These are phyloP conservation scores for Solen grandis DNA, from an alignment of 1,140 invertebrate genomes.

Conservation along the genomic window DNA sequence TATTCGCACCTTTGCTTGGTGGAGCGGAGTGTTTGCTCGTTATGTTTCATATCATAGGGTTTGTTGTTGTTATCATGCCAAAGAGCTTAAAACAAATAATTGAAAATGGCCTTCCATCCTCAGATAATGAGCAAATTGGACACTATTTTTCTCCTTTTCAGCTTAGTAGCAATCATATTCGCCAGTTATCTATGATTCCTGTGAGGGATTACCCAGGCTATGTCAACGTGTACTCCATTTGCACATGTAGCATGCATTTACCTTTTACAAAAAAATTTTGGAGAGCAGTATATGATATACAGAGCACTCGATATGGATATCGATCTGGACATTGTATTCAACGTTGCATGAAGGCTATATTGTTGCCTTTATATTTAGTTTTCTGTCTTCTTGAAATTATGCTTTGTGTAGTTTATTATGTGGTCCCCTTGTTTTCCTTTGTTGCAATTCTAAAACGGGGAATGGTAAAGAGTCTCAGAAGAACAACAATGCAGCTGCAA, in stretches of 20 bases:
- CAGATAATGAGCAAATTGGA: neutral
- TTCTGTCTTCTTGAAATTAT: constrained; percentile 10
- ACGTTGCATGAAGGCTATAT: neutral
- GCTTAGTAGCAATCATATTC: constrained; percentile 6
- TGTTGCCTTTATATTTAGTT: neutral
- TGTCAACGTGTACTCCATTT: neutral
- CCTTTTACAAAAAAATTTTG: constrained; percentile 19
- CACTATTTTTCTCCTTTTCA: constrained; percentile 37
- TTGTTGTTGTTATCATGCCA: constrained; percentile 1
- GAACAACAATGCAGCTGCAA: neutral
- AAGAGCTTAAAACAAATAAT: constrained; percentile 13
- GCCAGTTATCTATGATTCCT: neutral
- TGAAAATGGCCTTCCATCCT: neutral
- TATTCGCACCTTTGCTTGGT: constrained; percentile 11
- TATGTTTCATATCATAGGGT: neutral
- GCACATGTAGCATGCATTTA: constrained; percentile 20
- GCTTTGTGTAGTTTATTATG: constrained; percentile 6
- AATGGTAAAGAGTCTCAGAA: neutral
- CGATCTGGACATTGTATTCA: neutral
- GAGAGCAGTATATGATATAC: neutral
- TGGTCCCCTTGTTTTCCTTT: constrained; percentile 2
- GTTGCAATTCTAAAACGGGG: too few species aligned
- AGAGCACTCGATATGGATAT: neutral
- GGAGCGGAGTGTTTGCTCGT: neutral
- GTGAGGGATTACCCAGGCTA: neutral